phyloP scores from a whole-genome alignment of 2,797 vertebrate genomes.

The Acanthis flammea region DNA sequence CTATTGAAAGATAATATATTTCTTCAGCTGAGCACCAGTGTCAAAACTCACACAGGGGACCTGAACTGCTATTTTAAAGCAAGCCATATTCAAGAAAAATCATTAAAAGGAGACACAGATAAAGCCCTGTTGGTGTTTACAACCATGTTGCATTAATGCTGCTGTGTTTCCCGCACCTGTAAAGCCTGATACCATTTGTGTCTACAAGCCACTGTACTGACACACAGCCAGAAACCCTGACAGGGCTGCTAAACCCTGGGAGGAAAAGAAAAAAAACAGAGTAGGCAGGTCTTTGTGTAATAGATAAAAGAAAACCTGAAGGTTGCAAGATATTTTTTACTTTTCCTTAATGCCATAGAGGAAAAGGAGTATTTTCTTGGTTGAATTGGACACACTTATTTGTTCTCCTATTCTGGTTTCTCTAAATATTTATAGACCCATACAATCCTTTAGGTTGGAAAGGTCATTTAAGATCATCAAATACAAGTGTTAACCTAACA shows the following conservation, averaged over 20 bases:
- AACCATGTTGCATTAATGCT: not conserved
- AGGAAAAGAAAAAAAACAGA: not conserved
- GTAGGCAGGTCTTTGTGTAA: not conserved
- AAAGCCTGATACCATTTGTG: not conserved
- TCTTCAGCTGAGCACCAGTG: not conserved
- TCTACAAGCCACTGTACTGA: not conserved
- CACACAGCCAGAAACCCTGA: not conserved
- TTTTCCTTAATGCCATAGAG: not conserved
- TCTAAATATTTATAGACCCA: not conserved
- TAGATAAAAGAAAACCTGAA: not conserved
- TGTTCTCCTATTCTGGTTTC: not conserved
- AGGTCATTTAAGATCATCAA: not conserved
- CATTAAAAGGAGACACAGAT: not conserved
- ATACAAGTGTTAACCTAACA: not conserved
- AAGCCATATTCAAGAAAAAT: not conserved
- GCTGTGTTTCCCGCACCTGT: not conserved
- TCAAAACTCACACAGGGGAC: not conserved
- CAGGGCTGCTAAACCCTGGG: not conserved
- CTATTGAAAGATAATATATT: not conserved
- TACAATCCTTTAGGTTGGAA: not conserved
- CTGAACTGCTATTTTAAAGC: not conserved
- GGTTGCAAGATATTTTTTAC: not conserved
- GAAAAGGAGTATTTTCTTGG: not conserved
- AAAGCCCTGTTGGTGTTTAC: not conserved
- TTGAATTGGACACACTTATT: not conserved